phyloP scores from a whole-genome alignment of 1,140 invertebrate species.

The Megathymus violae region DNA sequence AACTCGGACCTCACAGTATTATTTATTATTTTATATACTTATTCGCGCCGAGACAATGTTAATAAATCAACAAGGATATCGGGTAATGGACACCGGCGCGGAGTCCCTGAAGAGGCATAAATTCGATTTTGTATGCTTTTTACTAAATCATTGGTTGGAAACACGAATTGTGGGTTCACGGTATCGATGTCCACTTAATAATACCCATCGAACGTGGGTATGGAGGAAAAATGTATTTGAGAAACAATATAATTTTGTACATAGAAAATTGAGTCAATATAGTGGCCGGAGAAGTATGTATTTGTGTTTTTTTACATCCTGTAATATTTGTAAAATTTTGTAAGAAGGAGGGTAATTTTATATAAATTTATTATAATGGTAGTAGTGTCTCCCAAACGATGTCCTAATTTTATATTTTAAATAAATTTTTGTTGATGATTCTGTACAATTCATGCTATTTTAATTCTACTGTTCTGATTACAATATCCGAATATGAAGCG shows the following conservation, averaged over 20 bases:
- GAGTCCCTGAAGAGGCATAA: conserved; percentile 61
- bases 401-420: too few relatives aligned
- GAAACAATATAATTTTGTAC: not conserved
- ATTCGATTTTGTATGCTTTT: conserved; percentile 64
- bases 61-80: conserved; percentile 70
- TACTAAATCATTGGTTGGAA: conserved; percentile 60
- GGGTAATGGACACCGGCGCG: conserved; percentile 57
- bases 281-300: too few relatives aligned
- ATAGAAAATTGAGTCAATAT: too few relatives aligned
- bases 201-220: conserved; percentile 8
- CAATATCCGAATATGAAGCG: too few relatives aligned
- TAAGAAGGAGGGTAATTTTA: too few relatives aligned
- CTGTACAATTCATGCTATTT: too few relatives aligned
- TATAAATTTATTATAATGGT: too few relatives aligned
- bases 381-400: too few relatives aligned
- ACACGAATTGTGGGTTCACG: conserved; percentile 34
- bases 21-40: conserved; percentile 36
- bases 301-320: too few relatives aligned
- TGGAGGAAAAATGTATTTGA: conserved; percentile 30
- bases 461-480: too few relatives aligned
- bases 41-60: conserved; percentile 50
- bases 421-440: too few relatives aligned
- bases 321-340: too few relatives aligned
- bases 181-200: conserved; percentile 40
- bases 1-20: conserved; percentile 47